Base-by-base conservation (phyloP, 1,140 invertebrate genomes). In the Drosophila sucinea region DNA sequence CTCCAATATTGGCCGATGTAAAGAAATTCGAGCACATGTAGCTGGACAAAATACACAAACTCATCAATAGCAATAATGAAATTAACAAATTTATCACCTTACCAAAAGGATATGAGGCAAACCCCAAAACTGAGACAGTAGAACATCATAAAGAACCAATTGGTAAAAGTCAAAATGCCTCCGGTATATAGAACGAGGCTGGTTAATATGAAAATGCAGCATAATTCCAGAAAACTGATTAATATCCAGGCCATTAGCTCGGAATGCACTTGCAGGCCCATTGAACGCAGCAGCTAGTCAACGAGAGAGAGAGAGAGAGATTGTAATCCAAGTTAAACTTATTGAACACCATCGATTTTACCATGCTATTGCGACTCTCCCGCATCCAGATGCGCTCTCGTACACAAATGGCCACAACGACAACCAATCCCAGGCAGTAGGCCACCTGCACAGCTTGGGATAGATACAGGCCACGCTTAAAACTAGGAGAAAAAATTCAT, bases 1-100 rank as follows among this genome's bases (percentile, higher is more conserved):
- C 94, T 0, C 94, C 94, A 67, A 95, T 92, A 79, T 95, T 95
- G 1, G 95, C 94, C 2, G 94, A 94, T 17, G 90, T 92, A 86
- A 95, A 95, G 79, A 95, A 92, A 63, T 94, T 94, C 5, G 94
- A 94, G 66, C 95, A 93, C 94, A 95, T 94, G 85, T 95, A 95
- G 76, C 95, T 95, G 84, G 4, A 92, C 1, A 3, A 40, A 72
- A 77, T 2, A 89, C 69, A 57, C 62, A 81, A 70, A 83, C 70
- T 75, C 40, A 33, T 32, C 10, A 23, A 41, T 23, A 2, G 23
- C 29, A 51, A n/a, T 33, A 23, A 5, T 7, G 1, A 5, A 3
- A 6, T 32, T 8, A 7, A 1, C 0, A n/a, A 2, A 10, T 8
- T 30, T 11, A 30, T 2, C 64, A 51, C 85, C 92, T 90, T 70